Base-by-base conservation (phyloP, 2,797 vertebrate species). In the Petrocephalus schoutedeni region DNA sequence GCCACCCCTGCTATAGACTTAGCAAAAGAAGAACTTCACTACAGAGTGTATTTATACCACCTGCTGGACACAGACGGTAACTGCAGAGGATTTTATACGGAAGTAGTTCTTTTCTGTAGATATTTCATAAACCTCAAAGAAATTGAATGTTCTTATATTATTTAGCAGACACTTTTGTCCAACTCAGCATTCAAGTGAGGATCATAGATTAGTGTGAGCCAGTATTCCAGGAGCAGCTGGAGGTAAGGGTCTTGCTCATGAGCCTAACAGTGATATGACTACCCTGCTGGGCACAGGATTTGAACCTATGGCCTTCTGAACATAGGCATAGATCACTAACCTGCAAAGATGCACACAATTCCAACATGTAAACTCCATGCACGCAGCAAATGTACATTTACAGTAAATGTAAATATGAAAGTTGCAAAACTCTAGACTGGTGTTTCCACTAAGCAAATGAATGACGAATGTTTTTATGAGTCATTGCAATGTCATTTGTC, bases 401-500 rank as follows among this genome's bases (percentile, higher is more conserved):
- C 16, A 77, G 36, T 77, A 77, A 45, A 41, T n/a, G 71, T 45
- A 77, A 77, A 77, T 77, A 77, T n/a, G 36, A 45, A 77, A 45
- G 71, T 71, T 71, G 28, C 64, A 71, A 49, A 77, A 77, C 16
- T 41, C 14, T 77, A 77, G 71, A 49, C 71, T 9, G 71, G 71
- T 41, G 71, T 77, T 16, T 71, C 64, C 32, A 45, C 16, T 45
- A 77, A 77, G 71, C 71, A 77, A 77, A n/a, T 49, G 41, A 49
- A 45, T 77, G 71, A 77, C 36, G 3, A 41, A n/a, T 77, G 41
- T 41, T 77, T 77, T 77, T 45, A 19, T 77, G 71, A 77, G 36
- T 45, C 71, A 77, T 77, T n/a, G 41, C 71, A 77, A 77, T 77
- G 41, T 77, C 36, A 77, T 77, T 41, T 45, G 71, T 77, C 71